Conservation (phyloP, 2,113 vertebrate genomes). For the Rissa tridactyla region DNA sequence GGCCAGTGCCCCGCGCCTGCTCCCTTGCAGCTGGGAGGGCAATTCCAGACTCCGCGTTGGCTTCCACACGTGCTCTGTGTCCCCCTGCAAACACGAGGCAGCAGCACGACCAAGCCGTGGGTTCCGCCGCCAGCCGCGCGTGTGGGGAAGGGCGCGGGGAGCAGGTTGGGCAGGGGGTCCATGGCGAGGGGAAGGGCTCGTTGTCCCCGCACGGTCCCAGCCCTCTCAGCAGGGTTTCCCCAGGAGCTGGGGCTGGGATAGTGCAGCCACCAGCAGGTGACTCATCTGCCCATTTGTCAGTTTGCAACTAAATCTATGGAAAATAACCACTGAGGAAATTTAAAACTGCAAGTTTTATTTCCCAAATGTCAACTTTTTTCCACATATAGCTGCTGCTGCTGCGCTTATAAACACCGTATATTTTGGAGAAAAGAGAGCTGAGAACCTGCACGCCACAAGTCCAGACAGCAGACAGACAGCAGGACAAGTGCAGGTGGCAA, state of each 20-base stretch:
- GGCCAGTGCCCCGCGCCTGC: neutral
- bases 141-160: neutral
- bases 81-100: neutral
- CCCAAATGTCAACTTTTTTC: neutral
- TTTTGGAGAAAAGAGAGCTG: neutral
- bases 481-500: neutral
- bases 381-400: neutral
- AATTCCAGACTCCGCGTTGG: neutral
- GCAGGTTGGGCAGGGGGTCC: no score
- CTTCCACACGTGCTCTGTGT: neutral
- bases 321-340: neutral
- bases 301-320: neutral
- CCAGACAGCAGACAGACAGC: neutral
- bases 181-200: neutral
- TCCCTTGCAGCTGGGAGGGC: neutral
- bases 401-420: neutral
- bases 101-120: neutral
- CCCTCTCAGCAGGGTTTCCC: neutral
- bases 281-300: no score
- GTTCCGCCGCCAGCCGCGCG: neutral
- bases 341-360: neutral
- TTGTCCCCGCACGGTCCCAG: neutral
- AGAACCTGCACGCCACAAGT: neutral
- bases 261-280: neutral
- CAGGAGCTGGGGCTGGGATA: neutral